Evolutionary conservation across 2,888 invertebrate genomes (phyloP).

Genomic region (Pandemis cinnamomeana): DNA sequence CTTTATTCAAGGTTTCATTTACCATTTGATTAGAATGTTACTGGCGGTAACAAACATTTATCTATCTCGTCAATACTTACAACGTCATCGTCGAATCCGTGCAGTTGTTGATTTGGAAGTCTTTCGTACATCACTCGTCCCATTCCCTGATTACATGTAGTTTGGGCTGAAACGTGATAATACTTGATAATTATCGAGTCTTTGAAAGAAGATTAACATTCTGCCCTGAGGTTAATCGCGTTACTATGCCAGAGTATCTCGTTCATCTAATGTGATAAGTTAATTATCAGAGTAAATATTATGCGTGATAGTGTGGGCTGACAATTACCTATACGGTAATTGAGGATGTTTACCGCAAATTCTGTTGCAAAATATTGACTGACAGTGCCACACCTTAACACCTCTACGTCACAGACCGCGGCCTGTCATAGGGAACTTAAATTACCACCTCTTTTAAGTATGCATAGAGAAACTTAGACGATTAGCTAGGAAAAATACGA

Average conservation of each 20-base stretch:
- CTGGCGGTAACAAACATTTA: background rate
- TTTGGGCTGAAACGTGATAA: slow-evolving; percentile 88
- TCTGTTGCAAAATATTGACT: slow-evolving; percentile 9
- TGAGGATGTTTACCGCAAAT: slow-evolving; percentile 18
- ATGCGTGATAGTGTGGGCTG: slow-evolving; percentile 20
- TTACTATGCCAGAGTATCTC: slow-evolving; percentile 5
- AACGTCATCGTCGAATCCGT: slow-evolving; percentile 95
- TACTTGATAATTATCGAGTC: slow-evolving; percentile 6
- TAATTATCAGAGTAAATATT: slow-evolving; percentile 25
- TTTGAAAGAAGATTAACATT: background rate
- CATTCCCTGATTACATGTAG: slow-evolving; percentile 95
- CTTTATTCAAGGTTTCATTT: background rate
- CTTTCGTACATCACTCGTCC: slow-evolving; percentile 95
- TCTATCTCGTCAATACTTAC: slow-evolving; percentile 77
- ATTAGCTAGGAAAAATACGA: background rate
- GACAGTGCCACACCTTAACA: slow-evolving; percentile 6
- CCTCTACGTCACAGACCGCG: background rate
- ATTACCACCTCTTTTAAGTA: no score
- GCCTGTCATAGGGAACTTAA: no score
- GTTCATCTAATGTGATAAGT: slow-evolving; percentile 12
- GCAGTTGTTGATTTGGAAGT: slow-evolving; percentile 94
- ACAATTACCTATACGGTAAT: slow-evolving; percentile 25
- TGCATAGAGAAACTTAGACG: no score
- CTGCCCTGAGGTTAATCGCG: background rate
- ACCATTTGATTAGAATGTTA: slow-evolving; percentile 13